These are phyloP conservation scores for Byasa hedistus DNA, from an alignment of 2,888 invertebrate species.

Conservation along the genomic window DNA sequence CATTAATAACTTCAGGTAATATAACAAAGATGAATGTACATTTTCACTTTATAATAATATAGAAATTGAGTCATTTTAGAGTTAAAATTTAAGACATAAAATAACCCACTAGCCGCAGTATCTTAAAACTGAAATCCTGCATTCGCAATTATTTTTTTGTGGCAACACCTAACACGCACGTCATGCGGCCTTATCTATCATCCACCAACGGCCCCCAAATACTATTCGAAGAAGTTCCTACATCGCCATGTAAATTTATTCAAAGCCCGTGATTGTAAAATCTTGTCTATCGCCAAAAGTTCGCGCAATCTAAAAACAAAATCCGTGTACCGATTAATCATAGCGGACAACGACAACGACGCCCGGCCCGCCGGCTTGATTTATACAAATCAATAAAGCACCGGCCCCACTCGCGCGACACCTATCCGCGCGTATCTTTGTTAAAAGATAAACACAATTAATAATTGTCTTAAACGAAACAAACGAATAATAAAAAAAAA, in stretches of 20 bases:
- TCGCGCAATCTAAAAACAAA: slow-evolving; percentile 24
- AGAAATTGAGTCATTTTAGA: too few relatives aligned
- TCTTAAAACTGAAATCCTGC: too few relatives aligned
- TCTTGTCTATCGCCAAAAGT: not conserved
- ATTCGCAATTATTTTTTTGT: too few relatives aligned
- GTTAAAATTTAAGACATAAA: too few relatives aligned
- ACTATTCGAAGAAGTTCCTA: not conserved
- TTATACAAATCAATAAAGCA: slow-evolving; percentile 23
- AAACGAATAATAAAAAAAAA: slow-evolving; percentile 48
- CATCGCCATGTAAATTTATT: slow-evolving; percentile 1
- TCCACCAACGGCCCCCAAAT: too few relatives aligned
- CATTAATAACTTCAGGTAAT: too few relatives aligned
- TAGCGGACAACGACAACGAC: slow-evolving; percentile 18
- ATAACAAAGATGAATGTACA: too few relatives aligned
- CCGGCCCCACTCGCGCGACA: slow-evolving; percentile 7
- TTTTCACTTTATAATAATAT: too few relatives aligned
- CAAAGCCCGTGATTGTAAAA: slow-evolving; percentile 1
- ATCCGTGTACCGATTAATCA: slow-evolving; percentile 26
- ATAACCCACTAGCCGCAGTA: too few relatives aligned
- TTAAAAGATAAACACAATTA: slow-evolving; percentile 17
- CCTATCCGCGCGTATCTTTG: slow-evolving; percentile 18
- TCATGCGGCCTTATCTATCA: too few relatives aligned
- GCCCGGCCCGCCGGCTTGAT: slow-evolving; percentile 14
- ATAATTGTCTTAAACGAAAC: slow-evolving; percentile 25
- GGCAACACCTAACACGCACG: too few relatives aligned